These are phyloP conservation scores for Macrobrachium rosenbergii DNA, from an alignment of 1,140 invertebrate species.

Conservation along the genomic window DNA sequence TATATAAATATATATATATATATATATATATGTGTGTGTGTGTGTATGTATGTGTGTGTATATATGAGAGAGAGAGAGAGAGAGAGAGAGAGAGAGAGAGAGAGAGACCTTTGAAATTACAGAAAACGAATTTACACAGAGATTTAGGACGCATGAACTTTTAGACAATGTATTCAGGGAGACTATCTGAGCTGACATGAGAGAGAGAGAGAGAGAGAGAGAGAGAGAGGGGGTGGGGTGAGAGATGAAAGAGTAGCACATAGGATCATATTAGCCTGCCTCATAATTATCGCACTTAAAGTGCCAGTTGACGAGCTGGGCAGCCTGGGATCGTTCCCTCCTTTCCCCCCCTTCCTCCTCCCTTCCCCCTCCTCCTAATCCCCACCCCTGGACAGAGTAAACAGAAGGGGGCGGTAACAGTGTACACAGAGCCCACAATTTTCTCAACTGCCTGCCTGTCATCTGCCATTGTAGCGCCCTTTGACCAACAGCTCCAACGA, in stretches of 20 bases:
- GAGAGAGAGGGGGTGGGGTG: not conserved
- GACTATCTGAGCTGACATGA: not conserved
- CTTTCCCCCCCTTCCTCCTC: no score
- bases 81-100: slow-evolving; percentile 26
- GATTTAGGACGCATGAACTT: no score
- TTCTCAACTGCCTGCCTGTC: slow-evolving; percentile 48
- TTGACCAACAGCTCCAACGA: slow-evolving; percentile 27
- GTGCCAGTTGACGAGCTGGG: slow-evolving; percentile 23
- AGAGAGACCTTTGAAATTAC: not conserved
- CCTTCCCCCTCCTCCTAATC: no score
- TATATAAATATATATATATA: slow-evolving; percentile 3
- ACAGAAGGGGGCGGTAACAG: slow-evolving; percentile 40
- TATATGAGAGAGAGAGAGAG: not conserved
- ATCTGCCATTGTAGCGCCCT: slow-evolving; percentile 50
- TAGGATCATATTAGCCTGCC: not conserved
- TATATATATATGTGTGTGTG: not conserved
- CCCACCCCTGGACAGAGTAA: slow-evolving; percentile 36
- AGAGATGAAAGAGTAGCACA: not conserved
- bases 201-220: slow-evolving; percentile 34
- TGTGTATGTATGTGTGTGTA: no score
- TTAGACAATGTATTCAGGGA: no score
- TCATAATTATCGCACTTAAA: slow-evolving; percentile 29
- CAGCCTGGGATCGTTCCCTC: not conserved
- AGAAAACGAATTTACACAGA: no score
- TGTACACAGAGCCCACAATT: slow-evolving; percentile 58